These are phyloP conservation scores for Percopsis omiscomaycus DNA, from an alignment of 2,797 vertebrate genomes.

Conservation along the genomic window DNA sequence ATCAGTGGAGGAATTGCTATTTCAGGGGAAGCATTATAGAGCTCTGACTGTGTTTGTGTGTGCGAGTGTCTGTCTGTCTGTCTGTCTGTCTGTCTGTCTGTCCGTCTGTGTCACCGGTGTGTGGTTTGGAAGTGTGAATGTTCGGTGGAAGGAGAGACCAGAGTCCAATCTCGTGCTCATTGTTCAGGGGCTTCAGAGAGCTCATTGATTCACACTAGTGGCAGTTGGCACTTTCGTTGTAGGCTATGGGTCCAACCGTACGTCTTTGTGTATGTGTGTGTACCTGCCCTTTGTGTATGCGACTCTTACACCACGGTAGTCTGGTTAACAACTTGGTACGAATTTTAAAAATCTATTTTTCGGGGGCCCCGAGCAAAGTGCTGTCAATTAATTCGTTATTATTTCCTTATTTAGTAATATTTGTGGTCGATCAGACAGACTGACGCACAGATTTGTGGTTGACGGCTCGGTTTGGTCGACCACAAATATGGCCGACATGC, in stretches of 20 bases:
- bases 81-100: constrained; percentile 5
- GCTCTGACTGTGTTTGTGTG: constrained; percentile 6
- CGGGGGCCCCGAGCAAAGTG: no score
- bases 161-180: constrained; percentile 72
- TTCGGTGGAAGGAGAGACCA: constrained; percentile 66
- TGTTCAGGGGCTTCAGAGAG: constrained; percentile 69
- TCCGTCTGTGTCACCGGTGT: not conserved
- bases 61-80: constrained; percentile 13
- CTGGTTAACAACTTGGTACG: no score
- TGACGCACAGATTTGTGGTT: no score
- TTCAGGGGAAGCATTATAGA: not conserved
- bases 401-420: no score
- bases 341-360: no score
- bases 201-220: constrained; percentile 46
- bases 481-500: no score
- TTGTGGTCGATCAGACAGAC: no score
- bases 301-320: constrained; percentile 9
- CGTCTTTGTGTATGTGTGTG: constrained; percentile 36
- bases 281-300: constrained; percentile 49
- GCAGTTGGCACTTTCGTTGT: constrained; percentile 5
- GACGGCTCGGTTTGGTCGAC: no score
- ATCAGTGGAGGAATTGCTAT: not conserved
- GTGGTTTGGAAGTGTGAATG: constrained; percentile 3
- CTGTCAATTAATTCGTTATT: no score
- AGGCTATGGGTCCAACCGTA: not conserved